These are phyloP conservation scores for Podargus strigoides DNA, from an alignment of 2,797 vertebrate species.

Conservation along the genomic window DNA sequence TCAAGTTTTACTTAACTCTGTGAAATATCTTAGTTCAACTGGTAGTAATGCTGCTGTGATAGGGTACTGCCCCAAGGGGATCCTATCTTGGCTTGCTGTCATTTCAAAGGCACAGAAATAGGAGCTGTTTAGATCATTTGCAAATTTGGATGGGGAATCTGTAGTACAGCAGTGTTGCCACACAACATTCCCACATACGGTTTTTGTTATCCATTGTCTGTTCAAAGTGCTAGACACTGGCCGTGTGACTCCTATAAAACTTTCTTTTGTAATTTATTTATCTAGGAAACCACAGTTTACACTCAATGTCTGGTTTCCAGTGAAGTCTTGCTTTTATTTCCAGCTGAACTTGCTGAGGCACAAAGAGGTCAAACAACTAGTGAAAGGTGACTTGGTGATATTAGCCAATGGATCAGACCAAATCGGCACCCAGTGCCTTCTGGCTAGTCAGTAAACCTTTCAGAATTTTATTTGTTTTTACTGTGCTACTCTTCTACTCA, in stretches of 20 bases:
- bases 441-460: neutral
- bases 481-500: neutral
- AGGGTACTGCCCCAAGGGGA: neutral
- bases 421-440: neutral
- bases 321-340: constrained; percentile 62
- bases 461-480: neutral
- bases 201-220: constrained; percentile 60
- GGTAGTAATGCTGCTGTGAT: neutral
- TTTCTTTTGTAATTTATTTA: constrained; percentile 71
- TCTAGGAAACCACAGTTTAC: constrained; percentile 73
- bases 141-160: neutral
- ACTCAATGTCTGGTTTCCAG: constrained; percentile 68
- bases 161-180: constrained; percentile 42
- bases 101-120: constrained; percentile 1
- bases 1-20: neutral
- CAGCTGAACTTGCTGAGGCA: constrained; percentile 37
- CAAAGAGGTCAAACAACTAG: constrained; percentile 18
- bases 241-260: constrained; percentile 50
- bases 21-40: neutral
- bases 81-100: neutral
- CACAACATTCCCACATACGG: constrained; percentile 37
- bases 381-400: constrained; percentile 30
- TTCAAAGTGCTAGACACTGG: constrained; percentile 57
- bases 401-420: neutral
- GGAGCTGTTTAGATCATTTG: neutral